Evolutionary conservation across 1,140 invertebrate species (phyloP).

Genomic region (Dreissena rostriformis): DNA sequence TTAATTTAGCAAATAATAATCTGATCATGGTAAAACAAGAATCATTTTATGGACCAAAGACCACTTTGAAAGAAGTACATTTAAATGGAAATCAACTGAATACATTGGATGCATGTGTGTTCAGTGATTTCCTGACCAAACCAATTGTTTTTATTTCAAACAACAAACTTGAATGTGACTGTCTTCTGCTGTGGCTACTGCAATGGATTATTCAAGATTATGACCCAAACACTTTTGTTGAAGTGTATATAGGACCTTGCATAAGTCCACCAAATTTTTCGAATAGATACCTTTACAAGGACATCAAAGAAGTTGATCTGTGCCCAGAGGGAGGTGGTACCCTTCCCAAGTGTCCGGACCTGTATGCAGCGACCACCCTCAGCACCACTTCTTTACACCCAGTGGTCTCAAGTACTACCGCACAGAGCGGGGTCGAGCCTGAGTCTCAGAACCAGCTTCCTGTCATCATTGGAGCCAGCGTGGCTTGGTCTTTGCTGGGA

Average conservation of each 20-base stretch:
- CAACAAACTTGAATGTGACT: conserved; percentile 70
- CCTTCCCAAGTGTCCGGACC: conserved; percentile 46
- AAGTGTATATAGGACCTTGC: background rate
- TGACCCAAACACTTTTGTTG: background rate
- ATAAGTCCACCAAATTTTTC: conserved; percentile 14
- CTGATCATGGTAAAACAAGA: conserved; percentile 55
- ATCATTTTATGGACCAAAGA: conserved; percentile 62
- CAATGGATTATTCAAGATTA: conserved; percentile 41
- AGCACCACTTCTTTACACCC: conserved; percentile 21
- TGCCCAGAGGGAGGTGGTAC: conserved; percentile 25
- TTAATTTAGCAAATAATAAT: conserved; percentile 62
- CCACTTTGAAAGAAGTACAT: conserved; percentile 56
- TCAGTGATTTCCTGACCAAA: conserved; percentile 62
- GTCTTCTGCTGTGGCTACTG: conserved; percentile 66
- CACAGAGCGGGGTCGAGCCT: background rate
- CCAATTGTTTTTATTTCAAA: conserved; percentile 39
- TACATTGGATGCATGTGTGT: conserved; percentile 65
- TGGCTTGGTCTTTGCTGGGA: conserved; percentile 58
- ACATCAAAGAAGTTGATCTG: conserved; percentile 10
- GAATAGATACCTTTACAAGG: background rate
- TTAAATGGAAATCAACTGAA: conserved; percentile 61
- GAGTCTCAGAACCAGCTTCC: conserved; percentile 31
- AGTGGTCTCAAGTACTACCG: conserved; percentile 2
- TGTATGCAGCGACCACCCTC: conserved; percentile 41
- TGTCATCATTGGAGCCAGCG: conserved; percentile 61